These are phyloP conservation scores for Collichthys lucidus DNA, from an alignment of 2,113 vertebrate species.

Conservation along the genomic window DNA sequence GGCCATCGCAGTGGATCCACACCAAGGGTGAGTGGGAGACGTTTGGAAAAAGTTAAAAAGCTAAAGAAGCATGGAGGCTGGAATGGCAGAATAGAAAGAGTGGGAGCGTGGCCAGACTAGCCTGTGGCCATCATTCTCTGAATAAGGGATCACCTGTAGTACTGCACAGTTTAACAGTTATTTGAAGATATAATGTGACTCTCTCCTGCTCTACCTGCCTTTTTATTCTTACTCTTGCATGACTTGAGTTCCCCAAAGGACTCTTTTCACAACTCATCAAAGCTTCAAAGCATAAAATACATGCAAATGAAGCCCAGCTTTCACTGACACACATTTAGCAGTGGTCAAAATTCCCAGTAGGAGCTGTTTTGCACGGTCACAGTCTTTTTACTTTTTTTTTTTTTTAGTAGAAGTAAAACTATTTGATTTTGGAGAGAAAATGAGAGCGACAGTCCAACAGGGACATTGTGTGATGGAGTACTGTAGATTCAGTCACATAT, in stretches of 20 bases:
- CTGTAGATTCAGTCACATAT: not conserved
- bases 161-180: conserved; percentile 18
- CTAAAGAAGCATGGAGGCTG: not conserved
- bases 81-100: not conserved
- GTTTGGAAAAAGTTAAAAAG: not conserved
- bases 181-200: conserved; percentile 7
- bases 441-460: not conserved
- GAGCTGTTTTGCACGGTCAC: conserved; percentile 6
- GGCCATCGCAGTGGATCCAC: conserved; percentile 95
- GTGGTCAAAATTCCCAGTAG: conserved; percentile 23
- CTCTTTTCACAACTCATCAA: conserved; percentile 45
- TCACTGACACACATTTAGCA: conserved; percentile 2
- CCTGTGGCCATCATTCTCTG: not conserved
- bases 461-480: not conserved
- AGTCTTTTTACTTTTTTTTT: no score
- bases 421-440: conserved; percentile 28
- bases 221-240: conserved; percentile 20
- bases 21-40: conserved; percentile 87
- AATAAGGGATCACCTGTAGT: not conserved
- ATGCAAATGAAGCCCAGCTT: conserved; percentile 62
- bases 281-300: conserved; percentile 68
- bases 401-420: not conserved
- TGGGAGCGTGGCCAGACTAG: not conserved
- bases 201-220: conserved; percentile 5
- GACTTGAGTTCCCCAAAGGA: conserved; percentile 53